Evolutionary conservation across 2,888 invertebrate genomes (phyloP), one percentile per base, ranked within the genome.

Genomic region (Eilema caniola): DNA sequence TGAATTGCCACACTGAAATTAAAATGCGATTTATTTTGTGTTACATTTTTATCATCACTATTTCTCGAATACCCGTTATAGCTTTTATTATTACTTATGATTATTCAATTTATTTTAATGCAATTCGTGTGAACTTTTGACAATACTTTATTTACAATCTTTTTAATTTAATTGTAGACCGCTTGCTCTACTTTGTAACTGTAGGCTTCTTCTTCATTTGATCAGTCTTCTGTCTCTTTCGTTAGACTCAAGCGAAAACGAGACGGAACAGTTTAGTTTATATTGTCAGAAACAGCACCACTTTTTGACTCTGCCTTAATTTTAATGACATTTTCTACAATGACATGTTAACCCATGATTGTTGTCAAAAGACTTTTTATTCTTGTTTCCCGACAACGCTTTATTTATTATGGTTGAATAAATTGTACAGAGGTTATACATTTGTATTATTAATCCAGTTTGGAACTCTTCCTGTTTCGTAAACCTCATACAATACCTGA

Each of bases 391-490:
- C 53, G 53, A 2, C 53, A 53, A 53, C 20, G 20, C 20, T n/a
- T 53, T 28, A 59, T 24, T 59, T 59, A 16, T 23, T 62, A 62
- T 33, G 12, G 62, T 33, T 62, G n/a, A 33, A n/a, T 62, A 62
- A 62, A 62, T 10, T 31, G n/a, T 33, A 33, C 33, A 62, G 16
- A 31, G 62, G 28, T 62, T 31, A 62, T n/a, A n/a, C n/a, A 59
- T 20, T 53, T 59, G 59, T 59, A 7, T 59, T 59, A 59, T 59
- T 53, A n/a, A 53, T 47, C 20, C 7, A 2, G 20, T 47, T 47
- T 47, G n/a, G 20, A 53, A 4, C 20, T 10, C 0, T 10, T 20
- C n/a, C 53, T 10, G 53, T 53, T n/a, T 53, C 8, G 20, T 8
- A 53, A 53, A 47, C 47, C 47, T 20, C 47, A 47, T 41, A 41